Conservation (phyloP, 1,140 invertebrate species). For the Ips nitidus region DNA sequence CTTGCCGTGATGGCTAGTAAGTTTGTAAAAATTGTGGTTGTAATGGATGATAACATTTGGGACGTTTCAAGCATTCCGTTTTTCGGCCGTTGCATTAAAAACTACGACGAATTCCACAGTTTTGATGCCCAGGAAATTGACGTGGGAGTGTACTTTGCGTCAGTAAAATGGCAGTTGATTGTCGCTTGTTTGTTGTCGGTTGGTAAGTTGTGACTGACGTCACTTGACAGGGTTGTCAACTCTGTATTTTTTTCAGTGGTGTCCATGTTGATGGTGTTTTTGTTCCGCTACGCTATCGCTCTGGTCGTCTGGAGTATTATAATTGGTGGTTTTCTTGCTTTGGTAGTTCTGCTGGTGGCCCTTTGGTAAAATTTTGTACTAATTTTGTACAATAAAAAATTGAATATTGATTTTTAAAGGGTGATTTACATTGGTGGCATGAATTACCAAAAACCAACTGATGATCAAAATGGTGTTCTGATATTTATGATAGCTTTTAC, state of each 20-base stretch:
- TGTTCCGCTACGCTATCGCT: slow-evolving; percentile 63
- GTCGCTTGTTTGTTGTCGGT: slow-evolving; percentile 9
- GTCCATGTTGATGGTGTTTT: slow-evolving; percentile 60
- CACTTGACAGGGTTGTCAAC: not conserved
- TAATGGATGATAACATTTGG: too few relatives aligned
- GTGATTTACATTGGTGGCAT: too few relatives aligned
- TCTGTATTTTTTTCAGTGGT: slow-evolving; percentile 54
- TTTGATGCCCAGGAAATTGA: not conserved
- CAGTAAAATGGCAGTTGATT: slow-evolving; percentile 8
- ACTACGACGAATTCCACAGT: too few relatives aligned
- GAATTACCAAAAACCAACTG: too few relatives aligned
- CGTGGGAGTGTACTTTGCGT: not conserved
- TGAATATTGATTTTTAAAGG: too few relatives aligned
- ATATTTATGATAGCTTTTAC: slow-evolving; percentile 48
- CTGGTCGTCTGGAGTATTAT: slow-evolving; percentile 69
- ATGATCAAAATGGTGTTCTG: too few relatives aligned
- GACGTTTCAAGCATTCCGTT: too few relatives aligned
- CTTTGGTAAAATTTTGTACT: slow-evolving; percentile 60
- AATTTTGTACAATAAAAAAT: not conserved
- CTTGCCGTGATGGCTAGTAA: not conserved
- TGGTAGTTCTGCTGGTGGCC: slow-evolving; percentile 60
- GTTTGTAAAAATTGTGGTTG: too few relatives aligned
- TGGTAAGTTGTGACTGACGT: slow-evolving; percentile 6
- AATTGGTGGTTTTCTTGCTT: slow-evolving; percentile 58
- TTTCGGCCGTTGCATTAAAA: too few relatives aligned